Percentiles rank a stretch among this genome's conserved stretches.
Evolutionary conservation across 2,797 vertebrate genomes (phyloP).

Genomic region (Cryptoblepharus egeriae): DNA sequence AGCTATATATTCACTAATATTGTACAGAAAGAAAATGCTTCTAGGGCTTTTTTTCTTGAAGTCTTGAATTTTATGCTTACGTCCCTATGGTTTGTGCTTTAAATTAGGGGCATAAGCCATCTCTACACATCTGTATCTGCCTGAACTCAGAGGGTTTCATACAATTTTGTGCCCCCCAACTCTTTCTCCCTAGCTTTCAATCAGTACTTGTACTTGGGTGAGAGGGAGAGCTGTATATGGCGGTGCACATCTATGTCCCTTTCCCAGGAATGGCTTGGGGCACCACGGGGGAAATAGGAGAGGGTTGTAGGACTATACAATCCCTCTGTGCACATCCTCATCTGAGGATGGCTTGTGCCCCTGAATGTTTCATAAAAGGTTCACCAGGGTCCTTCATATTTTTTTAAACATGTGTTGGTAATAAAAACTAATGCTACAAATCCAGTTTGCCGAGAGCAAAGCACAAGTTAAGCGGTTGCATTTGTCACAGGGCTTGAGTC

Average conservation of each 20-base stretch:
- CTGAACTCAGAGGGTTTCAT: not conserved
- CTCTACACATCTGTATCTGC: not conserved
- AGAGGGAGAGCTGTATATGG: not conserved
- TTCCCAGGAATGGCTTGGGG: not conserved
- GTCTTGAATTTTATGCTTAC: constrained; percentile 73
- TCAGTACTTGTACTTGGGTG: not conserved
- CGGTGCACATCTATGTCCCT: too few species aligned
- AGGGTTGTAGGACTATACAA: not conserved
- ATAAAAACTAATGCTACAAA: constrained; percentile 53
- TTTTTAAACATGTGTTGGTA: constrained; percentile 55
- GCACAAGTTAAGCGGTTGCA: constrained; percentile 63
- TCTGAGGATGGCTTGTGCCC: not conserved
- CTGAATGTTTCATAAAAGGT: constrained; percentile 64
- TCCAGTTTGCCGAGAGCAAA: constrained; percentile 63
- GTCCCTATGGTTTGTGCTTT: constrained; percentile 69
- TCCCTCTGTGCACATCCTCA: too few species aligned
- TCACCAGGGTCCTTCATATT: constrained; percentile 57
- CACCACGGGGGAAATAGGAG: not conserved
- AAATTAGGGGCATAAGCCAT: constrained; percentile 37
- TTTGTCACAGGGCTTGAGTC: constrained; percentile 49
- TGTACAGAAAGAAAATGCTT: constrained; percentile 78
- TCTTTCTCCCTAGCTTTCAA: not conserved
- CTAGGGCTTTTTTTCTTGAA: constrained; percentile 46
- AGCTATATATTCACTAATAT: constrained; percentile 76
- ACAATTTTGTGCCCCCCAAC: not conserved